Base-by-base conservation (phyloP, 2,113 vertebrate genomes). In the Sorex araneus region DNA sequence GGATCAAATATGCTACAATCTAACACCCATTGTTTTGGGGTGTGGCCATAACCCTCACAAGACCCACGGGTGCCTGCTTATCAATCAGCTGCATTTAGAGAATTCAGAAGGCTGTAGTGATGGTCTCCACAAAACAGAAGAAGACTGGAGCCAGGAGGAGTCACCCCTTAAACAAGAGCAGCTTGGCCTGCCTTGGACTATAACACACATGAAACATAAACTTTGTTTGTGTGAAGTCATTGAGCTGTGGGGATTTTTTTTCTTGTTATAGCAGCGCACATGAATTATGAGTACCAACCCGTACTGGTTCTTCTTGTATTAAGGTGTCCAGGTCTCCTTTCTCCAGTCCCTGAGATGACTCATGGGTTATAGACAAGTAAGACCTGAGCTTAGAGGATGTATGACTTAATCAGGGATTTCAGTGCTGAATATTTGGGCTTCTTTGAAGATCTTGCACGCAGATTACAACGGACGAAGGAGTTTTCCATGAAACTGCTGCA, bases 401-500 rank as follows among this genome's bases (percentile, higher is more conserved):
- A 21, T 50, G 13, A 60, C 15, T 70, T 67, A 66, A 77, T 45
- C 30, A 15, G 23, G 63, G 77, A 25, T 86, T 86, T 78, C 40
- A 90, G 70, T 76, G 34, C 36, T 43, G 87, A 91, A 60, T 60
- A 71, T n/a, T 84, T 85, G 23, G 40, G 25, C 28, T 76, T 67
- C 69, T 71, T 36, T 80, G 32, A 80, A 32, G 32, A 86, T 43
- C 71, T 75, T 80, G 66, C 50, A 57, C 71, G 79, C 75, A 60
- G n/a, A 87, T 77, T 60, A 27, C 32, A 74, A 71, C 2, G 77
- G 43, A 57, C 11, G 40, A 1, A 79, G 40, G 57, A 69, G 15
- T 9, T 25, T 32, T 10, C 36, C 32, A 40, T 27, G 21, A 74
- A n/a, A 73, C n/a, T 32, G 64, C 7, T 28, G 15, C 21, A 45